Evolutionary conservation across 2,888 invertebrate species (phyloP).

Genomic region (Parnassius apollo): DNA sequence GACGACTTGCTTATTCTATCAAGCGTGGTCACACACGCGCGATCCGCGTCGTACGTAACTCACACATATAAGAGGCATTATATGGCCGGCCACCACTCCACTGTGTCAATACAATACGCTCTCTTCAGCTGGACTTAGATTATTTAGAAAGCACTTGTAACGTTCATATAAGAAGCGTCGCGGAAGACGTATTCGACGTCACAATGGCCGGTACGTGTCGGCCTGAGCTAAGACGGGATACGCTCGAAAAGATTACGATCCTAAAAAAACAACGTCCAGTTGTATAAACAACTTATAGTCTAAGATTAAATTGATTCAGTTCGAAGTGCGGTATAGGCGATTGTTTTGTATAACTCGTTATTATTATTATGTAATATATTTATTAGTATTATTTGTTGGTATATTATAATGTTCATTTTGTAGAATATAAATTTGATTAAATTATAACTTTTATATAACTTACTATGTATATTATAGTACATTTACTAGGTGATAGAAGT

Average conservation of each 20-base stretch:
- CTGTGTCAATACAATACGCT: slow-evolving; percentile 82
- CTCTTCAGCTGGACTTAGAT: slow-evolving; percentile 82
- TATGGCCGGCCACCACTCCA: slow-evolving; percentile 81
- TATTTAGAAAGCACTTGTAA: slow-evolving; percentile 83
- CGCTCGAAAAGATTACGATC: slow-evolving; percentile 77
- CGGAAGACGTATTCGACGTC: slow-evolving; percentile 77
- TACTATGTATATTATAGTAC: no score
- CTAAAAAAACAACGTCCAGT: slow-evolving; percentile 78
- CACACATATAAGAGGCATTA: slow-evolving; percentile 68
- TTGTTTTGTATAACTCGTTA: not conserved
- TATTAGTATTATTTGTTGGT: not conserved
- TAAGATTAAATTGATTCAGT: slow-evolving; percentile 59
- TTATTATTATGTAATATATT: not conserved
- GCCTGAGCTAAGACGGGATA: slow-evolving; percentile 69
- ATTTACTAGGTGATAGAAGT: no score
- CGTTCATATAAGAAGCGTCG: slow-evolving; percentile 81
- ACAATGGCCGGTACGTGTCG: slow-evolving; percentile 80
- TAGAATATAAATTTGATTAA: no score
- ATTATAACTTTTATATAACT: no score
- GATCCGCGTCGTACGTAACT: slow-evolving; percentile 48
- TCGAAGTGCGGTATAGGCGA: slow-evolving; percentile 32
- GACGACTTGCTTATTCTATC: slow-evolving; percentile 82
- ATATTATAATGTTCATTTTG: not conserved
- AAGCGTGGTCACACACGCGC: slow-evolving; percentile 73
- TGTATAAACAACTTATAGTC: slow-evolving; percentile 67